Evolutionary conservation across 92 coral and sea anemone genomes (phyloP).

Genomic region (Palythoa grandiflora): DNA sequence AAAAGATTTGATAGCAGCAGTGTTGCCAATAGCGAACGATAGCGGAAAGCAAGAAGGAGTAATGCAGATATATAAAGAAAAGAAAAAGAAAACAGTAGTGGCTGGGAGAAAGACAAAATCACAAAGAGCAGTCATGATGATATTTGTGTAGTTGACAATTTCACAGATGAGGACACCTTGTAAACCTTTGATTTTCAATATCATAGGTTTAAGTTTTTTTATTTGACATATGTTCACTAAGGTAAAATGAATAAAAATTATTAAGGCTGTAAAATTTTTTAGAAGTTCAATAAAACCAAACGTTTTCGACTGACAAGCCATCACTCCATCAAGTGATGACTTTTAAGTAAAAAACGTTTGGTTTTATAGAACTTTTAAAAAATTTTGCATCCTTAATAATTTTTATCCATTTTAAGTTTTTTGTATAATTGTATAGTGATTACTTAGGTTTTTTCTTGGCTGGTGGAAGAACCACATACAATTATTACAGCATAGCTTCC

Average conservation of each 20-base stretch:
- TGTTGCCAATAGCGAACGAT: not conserved
- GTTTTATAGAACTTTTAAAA: too few species aligned
- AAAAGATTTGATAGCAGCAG: conserved; percentile 10
- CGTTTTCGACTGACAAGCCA: too few species aligned
- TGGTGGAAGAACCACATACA: not conserved
- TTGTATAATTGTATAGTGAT: too few species aligned
- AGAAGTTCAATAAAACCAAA: too few species aligned
- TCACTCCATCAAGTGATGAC: too few species aligned
- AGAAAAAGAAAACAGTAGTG: not conserved
- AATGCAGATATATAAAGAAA: not conserved
- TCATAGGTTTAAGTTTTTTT: not conserved
- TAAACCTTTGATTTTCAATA: not conserved
- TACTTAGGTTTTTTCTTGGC: not conserved
- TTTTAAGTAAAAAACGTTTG: too few species aligned
- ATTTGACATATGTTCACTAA: too few species aligned
- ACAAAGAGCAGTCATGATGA: not conserved
- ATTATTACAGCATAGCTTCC: not conserved
- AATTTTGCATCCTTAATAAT: too few species aligned
- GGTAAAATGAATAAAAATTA: too few species aligned
- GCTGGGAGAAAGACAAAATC: not conserved
- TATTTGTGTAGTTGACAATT: not conserved
- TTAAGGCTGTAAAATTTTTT: too few species aligned
- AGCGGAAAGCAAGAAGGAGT: not conserved
- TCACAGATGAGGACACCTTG: not conserved
- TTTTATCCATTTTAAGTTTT: too few species aligned